These are phyloP conservation scores for Sebastes trivittatus DNA, from an alignment of 2,797 vertebrate species.

Conservation along the genomic window DNA sequence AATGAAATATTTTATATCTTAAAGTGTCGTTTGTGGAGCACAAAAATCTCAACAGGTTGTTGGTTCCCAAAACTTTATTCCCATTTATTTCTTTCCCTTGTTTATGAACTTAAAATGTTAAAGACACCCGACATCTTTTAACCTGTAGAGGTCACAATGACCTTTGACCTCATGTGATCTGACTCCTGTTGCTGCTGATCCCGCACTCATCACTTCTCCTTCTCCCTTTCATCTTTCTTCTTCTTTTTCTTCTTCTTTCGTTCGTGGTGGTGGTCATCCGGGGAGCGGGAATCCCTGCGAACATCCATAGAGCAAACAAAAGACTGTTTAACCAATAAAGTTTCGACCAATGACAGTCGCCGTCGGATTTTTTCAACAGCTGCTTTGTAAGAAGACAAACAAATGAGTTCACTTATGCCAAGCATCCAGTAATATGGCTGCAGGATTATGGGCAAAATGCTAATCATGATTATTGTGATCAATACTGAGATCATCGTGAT, in stretches of 20 bases:
- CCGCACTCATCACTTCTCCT: conserved; percentile 45
- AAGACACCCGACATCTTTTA: not conserved
- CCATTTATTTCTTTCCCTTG: rapidly evolving
- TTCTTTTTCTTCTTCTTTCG: conserved; percentile 85
- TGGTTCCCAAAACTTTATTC: conserved; percentile 36
- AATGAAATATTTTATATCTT: not conserved
- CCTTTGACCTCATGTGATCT: not conserved
- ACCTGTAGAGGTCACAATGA: not conserved
- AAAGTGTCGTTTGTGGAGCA: not conserved
- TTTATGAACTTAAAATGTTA: not conserved
- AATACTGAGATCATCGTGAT: not conserved
- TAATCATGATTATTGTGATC: too few species aligned
- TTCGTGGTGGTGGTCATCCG: conserved; percentile 84
- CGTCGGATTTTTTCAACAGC: not conserved
- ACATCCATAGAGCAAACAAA: not conserved
- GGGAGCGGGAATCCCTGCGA: conserved; percentile 83
- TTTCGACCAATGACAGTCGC: not conserved
- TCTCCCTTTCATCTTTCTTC: conserved; percentile 48
- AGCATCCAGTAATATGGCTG: not conserved
- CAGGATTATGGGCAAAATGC: too few species aligned
- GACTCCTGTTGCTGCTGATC: not conserved
- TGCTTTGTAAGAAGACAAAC: not conserved
- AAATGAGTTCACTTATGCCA: not conserved
- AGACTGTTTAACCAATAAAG: not conserved
- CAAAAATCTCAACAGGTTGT: not conserved